Evolutionary conservation across 2,113 vertebrate species (phyloP).

Genomic region (Cyanoliseus patagonus): DNA sequence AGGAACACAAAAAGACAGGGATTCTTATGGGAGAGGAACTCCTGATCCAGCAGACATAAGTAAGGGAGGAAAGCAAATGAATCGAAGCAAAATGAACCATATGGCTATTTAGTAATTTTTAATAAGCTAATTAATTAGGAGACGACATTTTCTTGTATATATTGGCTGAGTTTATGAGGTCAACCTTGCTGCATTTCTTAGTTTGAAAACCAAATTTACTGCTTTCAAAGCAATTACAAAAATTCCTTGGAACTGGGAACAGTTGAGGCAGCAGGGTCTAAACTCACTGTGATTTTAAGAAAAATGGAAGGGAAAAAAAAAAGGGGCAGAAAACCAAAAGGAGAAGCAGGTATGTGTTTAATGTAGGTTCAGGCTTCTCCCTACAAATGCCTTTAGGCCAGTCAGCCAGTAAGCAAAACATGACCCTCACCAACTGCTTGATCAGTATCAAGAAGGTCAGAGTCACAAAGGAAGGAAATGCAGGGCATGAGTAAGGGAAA

Average conservation of each 20-base stretch:
- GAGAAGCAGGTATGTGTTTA: neutral
- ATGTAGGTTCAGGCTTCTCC: neutral
- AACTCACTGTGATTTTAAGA: neutral
- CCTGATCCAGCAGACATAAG: neutral
- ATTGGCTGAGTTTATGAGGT: neutral
- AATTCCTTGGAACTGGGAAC: neutral
- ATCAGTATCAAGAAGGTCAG: neutral
- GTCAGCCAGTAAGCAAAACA: neutral
- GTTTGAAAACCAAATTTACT: neutral
- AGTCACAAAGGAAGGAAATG: neutral
- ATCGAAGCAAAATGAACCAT: neutral
- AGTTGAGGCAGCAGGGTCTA: neutral
- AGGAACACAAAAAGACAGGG: neutral
- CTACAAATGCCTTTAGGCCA: neutral
- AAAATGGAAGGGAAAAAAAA: neutral
- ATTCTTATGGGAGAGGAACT: neutral
- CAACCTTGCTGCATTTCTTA: neutral
- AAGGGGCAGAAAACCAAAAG: neutral
- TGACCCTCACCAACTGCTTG: neutral
- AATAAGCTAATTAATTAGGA: constrained; percentile 26
- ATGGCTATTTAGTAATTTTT: neutral
- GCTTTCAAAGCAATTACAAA: neutral
- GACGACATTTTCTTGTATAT: neutral
- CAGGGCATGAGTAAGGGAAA: neutral
- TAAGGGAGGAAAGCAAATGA: neutral